Evolutionary conservation across 2,888 invertebrate species (phyloP), one percentile per base, ranked within the genome.

Genomic region (Eristalis arbustorum): DNA sequence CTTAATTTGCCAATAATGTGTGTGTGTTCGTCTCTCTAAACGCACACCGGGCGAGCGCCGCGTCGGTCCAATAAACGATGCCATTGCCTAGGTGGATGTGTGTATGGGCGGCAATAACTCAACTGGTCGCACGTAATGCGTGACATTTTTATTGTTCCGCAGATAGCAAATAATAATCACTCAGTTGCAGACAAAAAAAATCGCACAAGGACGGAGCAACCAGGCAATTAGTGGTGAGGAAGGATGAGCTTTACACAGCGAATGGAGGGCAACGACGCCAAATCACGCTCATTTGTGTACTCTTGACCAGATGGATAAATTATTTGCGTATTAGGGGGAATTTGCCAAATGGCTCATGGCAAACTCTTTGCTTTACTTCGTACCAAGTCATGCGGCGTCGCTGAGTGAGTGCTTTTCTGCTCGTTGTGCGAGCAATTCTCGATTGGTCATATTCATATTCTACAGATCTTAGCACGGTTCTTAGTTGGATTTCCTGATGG

Each of bases 141-240:
- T 72, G 82, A 82, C 66, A 40, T 67, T 82, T 76, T 76, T 82
- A 76, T 64, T 76, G 71, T 82, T 76, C 59, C 66, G 37, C 76
- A 71, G 76, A 72, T 71, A 76, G 74, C 61, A 76, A 76, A 76
- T 82, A 82, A 82, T 76, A 66, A 76, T 76, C 67, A 76, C 67
- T 59, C 67, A 68, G 31, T 67, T 67, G 61, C 2, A 23, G 49
- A 76, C 31, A 37, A 75, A 37, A 34, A 37, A 23, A 25, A 25
- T n/a, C 5, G 11, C 11, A 23, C 13, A 59, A 10, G 8, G 13
- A 59, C 3, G 13, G 25, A 25, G 25, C 25, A 59, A 59, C 18
- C 5, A 3, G 10, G 25, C 10, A 13, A 23, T 25, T 49, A 49
- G 23, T 25, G 4, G 14, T 25, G 1, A 11, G 22, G 59, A 59